A percentile compares a stretch with the other conserved stretches of the same genome.
These are phyloP conservation scores for Strix aluco DNA, from an alignment of 2,113 vertebrate species.

Conservation along the genomic window DNA sequence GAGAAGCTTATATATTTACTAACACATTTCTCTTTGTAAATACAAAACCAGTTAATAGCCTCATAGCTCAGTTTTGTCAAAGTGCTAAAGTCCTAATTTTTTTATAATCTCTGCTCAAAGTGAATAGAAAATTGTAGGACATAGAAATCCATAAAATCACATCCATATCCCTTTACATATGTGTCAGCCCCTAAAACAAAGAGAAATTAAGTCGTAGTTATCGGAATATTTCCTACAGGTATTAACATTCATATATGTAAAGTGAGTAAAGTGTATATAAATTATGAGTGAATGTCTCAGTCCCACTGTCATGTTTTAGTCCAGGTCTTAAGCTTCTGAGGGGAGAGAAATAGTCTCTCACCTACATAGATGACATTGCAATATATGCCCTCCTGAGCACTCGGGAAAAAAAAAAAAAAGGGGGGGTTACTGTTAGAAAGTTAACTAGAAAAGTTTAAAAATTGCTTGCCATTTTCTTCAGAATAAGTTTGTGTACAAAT, in stretches of 20 bases:
- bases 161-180: neutral
- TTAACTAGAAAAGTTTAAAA: neutral
- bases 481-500: neutral
- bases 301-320: neutral
- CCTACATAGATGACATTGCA: neutral
- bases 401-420: neutral
- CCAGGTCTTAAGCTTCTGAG: neutral
- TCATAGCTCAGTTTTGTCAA: neutral
- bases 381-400: neutral
- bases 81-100: neutral
- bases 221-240: neutral
- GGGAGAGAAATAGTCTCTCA: neutral
- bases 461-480: neutral
- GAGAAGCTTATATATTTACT: neutral
- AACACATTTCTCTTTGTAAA: neutral
- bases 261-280: neutral
- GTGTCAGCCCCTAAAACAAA: neutral
- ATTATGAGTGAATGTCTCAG: neutral
- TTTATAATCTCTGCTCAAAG: neutral
- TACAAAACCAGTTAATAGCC: neutral
- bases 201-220: neutral
- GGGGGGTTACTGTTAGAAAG: neutral
- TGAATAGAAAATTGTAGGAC: neutral
- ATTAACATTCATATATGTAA: slow-evolving; percentile 1
- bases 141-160: neutral